Conservation (phyloP, 2,113 vertebrate species). For the Bujurquina vittata region DNA sequence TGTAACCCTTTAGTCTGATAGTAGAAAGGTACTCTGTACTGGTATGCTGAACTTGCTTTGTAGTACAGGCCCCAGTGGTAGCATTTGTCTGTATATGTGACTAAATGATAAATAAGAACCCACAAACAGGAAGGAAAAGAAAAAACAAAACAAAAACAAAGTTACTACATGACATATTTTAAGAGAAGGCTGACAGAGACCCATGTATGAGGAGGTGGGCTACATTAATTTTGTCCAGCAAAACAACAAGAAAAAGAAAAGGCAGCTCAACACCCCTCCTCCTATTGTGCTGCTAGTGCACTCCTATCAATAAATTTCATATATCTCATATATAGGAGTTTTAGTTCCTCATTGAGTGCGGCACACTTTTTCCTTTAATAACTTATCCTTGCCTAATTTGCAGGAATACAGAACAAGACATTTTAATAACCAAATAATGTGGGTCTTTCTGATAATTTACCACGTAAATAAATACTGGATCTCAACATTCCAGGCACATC, state of each 20-base stretch:
- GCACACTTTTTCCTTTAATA: not conserved
- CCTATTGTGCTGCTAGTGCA: not conserved
- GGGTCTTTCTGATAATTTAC: not conserved
- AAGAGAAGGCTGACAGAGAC: not conserved
- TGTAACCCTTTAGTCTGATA: too few relatives aligned
- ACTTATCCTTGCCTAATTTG: not conserved
- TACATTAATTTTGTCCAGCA: too few relatives aligned
- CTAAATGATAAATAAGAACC: too few relatives aligned
- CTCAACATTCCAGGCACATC: constrained; percentile 31
- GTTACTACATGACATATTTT: not conserved
- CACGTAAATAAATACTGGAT: constrained; percentile 28
- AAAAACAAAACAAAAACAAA: not conserved
- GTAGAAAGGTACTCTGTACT: too few relatives aligned
- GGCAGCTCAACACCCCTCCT: not conserved
- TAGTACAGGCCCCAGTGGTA: not conserved
- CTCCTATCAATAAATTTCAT: not conserved
- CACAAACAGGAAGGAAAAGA: not conserved
- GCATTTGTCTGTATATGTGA: not conserved
- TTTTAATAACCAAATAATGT: not conserved
- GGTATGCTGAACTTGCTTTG: too few relatives aligned
- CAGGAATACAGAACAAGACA: not conserved
- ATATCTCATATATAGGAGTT: not conserved
- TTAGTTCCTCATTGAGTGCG: not conserved
- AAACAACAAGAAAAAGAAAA: not conserved
- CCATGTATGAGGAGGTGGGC: too few relatives aligned